A percentile compares a stretch with the other conserved stretches of the same genome.
phyloP scores from a whole-genome alignment of 2,113 vertebrate species.

The Chauna torquata region DNA sequence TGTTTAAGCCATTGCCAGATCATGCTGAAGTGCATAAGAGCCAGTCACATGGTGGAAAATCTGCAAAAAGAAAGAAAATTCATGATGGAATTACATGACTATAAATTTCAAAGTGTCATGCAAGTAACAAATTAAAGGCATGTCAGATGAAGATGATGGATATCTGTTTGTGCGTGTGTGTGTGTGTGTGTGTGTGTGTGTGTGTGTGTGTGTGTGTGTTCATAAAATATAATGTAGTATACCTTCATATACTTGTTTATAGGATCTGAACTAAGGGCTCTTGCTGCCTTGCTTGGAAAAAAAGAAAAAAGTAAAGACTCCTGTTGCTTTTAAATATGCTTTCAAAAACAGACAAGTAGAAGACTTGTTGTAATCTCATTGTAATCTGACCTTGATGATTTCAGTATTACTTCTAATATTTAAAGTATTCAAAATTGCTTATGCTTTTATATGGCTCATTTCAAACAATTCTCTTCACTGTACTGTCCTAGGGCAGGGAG shows the following conservation, averaged over 20 bases:
- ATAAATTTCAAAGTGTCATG: slow-evolving; percentile 26
- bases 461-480: neutral
- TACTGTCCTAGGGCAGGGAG: neutral
- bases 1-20: slow-evolving; percentile 89
- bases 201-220: neutral
- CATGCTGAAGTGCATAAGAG: slow-evolving; percentile 85
- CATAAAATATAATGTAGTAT: neutral
- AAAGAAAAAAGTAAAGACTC: neutral
- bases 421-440: neutral
- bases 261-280: neutral
- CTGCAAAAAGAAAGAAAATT: slow-evolving; percentile 75
- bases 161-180: neutral
- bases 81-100: neutral
- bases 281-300: neutral
- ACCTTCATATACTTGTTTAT: neutral
- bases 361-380: neutral
- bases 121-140: slow-evolving; percentile 49
- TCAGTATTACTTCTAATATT: neutral
- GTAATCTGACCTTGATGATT: neutral
- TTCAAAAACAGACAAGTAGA: neutral
- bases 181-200: neutral
- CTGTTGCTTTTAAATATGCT: neutral
- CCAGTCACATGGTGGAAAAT: slow-evolving; percentile 94
- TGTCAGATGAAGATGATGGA: neutral
- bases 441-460: neutral